Evolutionary conservation across 2,113 vertebrate species (phyloP), one percentile per base, ranked within the genome.

Genomic region (Gavia stellata): DNA sequence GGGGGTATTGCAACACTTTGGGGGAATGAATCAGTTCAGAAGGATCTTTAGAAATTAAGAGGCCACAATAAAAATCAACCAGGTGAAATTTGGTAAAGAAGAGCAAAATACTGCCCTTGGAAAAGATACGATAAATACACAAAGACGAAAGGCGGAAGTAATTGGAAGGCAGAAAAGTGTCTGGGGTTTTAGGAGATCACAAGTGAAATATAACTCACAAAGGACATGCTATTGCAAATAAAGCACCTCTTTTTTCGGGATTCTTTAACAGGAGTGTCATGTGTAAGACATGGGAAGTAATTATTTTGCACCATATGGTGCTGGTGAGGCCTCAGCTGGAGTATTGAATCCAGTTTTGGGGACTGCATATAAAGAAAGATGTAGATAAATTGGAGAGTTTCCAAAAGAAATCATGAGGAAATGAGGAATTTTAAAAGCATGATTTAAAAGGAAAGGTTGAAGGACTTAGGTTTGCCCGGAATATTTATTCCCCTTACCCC

Each of bases 211-310:
- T 58, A 94, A 77, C 62, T 95, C 71, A 93, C 92, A 88, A 96
- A 96, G 90, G 92, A 94, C 79, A 90, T 78, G 88, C 84, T 96
- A 92, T 86, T 96, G 93, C 85, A 95, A 95, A 96, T 92, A 94
- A 93, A 96, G 93, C 85, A 94, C 92, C 93, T 96, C 87, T 85
- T 95, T 96, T 97, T 94, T 80, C 0, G 4, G 95, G 90, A 95
- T 96, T 96, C 96, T 96, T 96, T 97, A 97, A 94, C 96, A 96
- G 90, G 92, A 96, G 93, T 97, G 95, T 96, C 96, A 96, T 94
- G 95, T 96, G 96, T 96, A 97, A 97, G 96, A 96, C 96, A 97
- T 97, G 95, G 96, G 93, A 97, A 96, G 96, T 96, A 97, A 97
- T 97, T 97, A 97, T 97, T 96, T 96, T 97, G 93, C 82, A 96